phyloP scores from a whole-genome alignment of 2,113 vertebrate species.

The Eclectus roratus region DNA sequence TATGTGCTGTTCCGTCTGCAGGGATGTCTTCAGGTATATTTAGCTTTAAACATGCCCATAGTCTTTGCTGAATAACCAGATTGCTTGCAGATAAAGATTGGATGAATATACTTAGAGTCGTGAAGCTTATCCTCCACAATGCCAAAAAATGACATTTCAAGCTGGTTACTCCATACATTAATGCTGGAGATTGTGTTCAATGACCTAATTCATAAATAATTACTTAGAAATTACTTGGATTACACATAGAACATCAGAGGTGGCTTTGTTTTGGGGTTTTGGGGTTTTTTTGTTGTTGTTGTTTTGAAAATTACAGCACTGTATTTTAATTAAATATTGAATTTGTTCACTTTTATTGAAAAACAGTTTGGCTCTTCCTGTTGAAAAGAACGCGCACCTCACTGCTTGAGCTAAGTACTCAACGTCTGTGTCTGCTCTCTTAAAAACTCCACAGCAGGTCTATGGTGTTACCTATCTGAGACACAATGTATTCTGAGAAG shows the following conservation, averaged over 20 bases:
- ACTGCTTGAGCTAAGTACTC: background rate
- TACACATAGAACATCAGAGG: background rate
- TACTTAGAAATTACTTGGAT: background rate
- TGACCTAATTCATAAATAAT: background rate
- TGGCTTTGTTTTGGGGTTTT: no score
- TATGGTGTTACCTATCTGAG: background rate
- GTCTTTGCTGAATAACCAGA: background rate
- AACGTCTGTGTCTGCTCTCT: background rate
- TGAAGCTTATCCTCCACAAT: background rate
- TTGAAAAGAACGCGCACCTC: background rate
- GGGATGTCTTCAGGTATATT: background rate
- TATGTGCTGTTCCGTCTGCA: background rate
- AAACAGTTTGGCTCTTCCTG: background rate
- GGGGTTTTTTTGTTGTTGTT: no score
- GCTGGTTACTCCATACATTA: background rate
- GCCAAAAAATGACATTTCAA: background rate
- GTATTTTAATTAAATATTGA: background rate
- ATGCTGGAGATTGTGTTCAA: background rate
- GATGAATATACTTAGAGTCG: background rate
- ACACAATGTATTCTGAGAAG: background rate
- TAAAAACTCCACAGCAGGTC: background rate
- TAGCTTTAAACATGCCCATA: background rate
- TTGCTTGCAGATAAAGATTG: background rate
- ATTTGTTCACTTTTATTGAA: background rate
- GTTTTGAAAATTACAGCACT: background rate